Evolutionary conservation across 2,888 invertebrate genomes (phyloP).

Genomic region (Meiosimyza platycephala): DNA sequence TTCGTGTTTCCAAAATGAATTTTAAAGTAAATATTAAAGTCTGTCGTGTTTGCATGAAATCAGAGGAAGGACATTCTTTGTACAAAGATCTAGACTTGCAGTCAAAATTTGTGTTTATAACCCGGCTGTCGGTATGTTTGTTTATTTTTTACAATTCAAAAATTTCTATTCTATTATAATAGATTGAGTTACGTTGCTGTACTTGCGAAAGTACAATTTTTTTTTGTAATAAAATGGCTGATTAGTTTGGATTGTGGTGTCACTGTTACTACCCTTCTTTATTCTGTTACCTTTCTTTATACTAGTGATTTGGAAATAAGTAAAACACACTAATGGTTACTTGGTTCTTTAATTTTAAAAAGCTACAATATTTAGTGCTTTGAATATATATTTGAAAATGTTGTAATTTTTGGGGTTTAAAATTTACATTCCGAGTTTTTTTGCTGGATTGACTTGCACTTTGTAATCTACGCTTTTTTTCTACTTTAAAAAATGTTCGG

Average conservation of each 20-base stretch:
- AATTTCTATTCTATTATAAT: conserved; percentile 47
- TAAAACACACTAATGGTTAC: background rate
- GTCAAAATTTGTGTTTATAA: conserved; percentile 56
- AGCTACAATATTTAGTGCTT: too few species aligned
- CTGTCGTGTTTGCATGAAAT: conserved; percentile 59
- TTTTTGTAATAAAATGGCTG: conserved; percentile 45
- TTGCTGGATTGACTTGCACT: too few species aligned
- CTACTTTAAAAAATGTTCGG: too few species aligned
- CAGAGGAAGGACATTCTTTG: conserved; percentile 50
- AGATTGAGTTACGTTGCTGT: conserved; percentile 40
- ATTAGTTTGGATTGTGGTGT: conserved; percentile 15
- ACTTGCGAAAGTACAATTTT: conserved; percentile 17
- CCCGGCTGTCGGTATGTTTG: conserved; percentile 53
- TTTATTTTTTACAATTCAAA: conserved; percentile 36
- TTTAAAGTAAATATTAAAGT: conserved; percentile 57
- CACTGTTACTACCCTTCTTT: background rate
- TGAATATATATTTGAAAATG: too few species aligned
- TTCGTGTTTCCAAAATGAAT: conserved; percentile 50
- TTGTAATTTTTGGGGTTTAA: too few species aligned
- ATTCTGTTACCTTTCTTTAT: conserved; percentile 26
- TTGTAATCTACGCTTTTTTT: too few species aligned
- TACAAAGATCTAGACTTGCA: conserved; percentile 45
- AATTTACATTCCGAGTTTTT: too few species aligned
- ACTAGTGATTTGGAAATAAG: background rate
- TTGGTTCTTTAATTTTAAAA: background rate